Base-by-base conservation (phyloP, 1,140 invertebrate genomes). In the Rhyzopertha dominica region DNA sequence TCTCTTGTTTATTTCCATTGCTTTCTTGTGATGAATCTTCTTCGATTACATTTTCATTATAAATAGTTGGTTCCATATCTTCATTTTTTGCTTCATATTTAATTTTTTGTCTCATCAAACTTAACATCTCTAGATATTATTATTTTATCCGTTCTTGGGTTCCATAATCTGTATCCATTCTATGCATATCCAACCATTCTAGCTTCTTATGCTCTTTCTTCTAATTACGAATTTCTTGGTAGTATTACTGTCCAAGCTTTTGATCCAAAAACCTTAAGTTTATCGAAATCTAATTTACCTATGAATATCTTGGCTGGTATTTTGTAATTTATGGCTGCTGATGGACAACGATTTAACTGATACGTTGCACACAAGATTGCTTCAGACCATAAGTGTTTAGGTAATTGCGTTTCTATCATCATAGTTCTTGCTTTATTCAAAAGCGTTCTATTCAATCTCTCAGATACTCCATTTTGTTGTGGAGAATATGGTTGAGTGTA, bases 401-500 rank as follows among this genome's bases (percentile, higher is more conserved):
- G 14, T 23, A 62, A 16, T 14, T 56, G 43, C 12, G 51, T 47
- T 8, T 59, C 50, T 22, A 56, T 40, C 36, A 53, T n/a, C 39
- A 44, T 45, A 34, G 35, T 23, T 40, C 54, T 43, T 12, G 36
- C 43, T n/a, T 43, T 54, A 23, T 52, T 44, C 23, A 45, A 36
- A 14, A 51, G 5, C 24, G 42, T 34, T 36, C 47, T 28, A 13
- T 48, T 49, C 49, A 43, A 36, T 32, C 49, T 13, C 37, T 55
- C 56, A 8, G 46, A 20, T 3, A 47, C 39, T 10, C 49, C 43
- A 44, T 49, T 54, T 48, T 49, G 34, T 37, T 66, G 49, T 29
- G 68, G 61, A 13, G 53, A 65, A 59, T 66, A 59, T 12, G 55
- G 46, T 3, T 56, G 26, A 3, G 54, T 60, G 36, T 49, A 40